phyloP scores from a whole-genome alignment of 2,797 vertebrate genomes.

The Paedocypris micromegethes region DNA sequence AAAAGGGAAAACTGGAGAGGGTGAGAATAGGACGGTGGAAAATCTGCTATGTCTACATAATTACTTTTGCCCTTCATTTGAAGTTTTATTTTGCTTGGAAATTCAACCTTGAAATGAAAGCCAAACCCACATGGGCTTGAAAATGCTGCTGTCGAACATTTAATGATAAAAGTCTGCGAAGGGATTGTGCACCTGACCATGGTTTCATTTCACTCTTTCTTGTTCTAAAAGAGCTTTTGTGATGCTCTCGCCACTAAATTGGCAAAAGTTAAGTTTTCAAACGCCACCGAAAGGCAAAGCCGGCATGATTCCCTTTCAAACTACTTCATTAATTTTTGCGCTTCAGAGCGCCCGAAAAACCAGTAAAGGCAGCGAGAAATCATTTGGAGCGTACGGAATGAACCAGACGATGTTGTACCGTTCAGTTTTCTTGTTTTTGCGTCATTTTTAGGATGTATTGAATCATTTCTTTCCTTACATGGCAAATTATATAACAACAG shows the following conservation, averaged over 20 bases:
- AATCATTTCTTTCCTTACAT: neutral
- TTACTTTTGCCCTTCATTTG: conserved; percentile 46
- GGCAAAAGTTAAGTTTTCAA: conserved; percentile 21
- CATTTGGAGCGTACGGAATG: conserved; percentile 8
- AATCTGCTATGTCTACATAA: conserved; percentile 41
- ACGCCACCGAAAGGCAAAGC: neutral
- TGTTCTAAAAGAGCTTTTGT: neutral
- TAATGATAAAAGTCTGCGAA: conserved; percentile 10
- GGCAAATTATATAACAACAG: conserved; percentile 1
- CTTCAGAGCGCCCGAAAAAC: conserved; percentile 5
- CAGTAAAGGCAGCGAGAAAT: conserved; percentile 3
- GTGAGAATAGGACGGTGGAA: conserved; percentile 33
- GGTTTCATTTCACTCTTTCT: conserved; percentile 4
- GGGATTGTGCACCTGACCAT: conserved; percentile 29
- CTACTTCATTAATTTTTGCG: conserved; percentile 9
- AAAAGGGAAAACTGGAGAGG: conserved; percentile 34
- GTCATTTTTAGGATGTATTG: neutral
- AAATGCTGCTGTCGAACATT: conserved; percentile 14
- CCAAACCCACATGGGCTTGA: conserved; percentile 8
- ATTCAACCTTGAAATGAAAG: conserved; percentile 39
- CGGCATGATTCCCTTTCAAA: neutral
- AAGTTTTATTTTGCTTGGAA: conserved; percentile 27
- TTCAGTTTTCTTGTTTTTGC: conserved; percentile 1
- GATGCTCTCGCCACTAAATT: conserved; percentile 8
- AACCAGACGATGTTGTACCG: neutral